Evolutionary conservation across 2,888 invertebrate species (phyloP).

Genomic region (Eledona agricola): DNA sequence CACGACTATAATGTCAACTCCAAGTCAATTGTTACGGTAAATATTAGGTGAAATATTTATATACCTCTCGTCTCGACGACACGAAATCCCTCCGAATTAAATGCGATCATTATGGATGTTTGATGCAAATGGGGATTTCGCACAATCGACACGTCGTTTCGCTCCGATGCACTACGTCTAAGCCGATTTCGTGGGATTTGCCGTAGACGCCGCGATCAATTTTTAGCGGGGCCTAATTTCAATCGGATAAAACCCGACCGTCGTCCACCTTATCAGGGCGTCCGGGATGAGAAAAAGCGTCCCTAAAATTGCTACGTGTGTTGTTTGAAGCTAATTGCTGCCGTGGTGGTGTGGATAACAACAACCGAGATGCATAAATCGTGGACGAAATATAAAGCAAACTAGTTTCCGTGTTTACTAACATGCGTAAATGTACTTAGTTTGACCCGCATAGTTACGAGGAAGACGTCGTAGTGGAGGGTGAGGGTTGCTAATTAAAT

Average conservation of each 20-base stretch:
- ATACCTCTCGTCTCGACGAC: constrained; percentile 7
- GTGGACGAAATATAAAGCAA: background rate
- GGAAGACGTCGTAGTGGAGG: background rate
- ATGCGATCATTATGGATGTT: constrained; percentile 19
- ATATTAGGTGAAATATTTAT: constrained; percentile 48
- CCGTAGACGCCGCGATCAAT: constrained; percentile 21
- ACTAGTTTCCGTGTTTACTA: constrained; percentile 5
- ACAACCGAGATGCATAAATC: no score
- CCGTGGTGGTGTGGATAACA: no score
- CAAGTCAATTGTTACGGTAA: constrained; percentile 51
- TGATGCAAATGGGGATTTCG: constrained; percentile 15
- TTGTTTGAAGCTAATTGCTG: no score
- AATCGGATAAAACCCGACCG: constrained; percentile 13
- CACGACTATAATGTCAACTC: constrained; percentile 49
- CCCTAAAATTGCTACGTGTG: no score
- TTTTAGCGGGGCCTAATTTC: constrained; percentile 27
- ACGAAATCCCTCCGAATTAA: constrained; percentile 7
- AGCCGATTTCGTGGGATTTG: constrained; percentile 29
- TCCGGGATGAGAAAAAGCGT: no score
- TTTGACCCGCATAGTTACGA: background rate
- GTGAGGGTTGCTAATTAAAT: constrained; percentile 1
- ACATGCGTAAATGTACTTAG: constrained; percentile 2
- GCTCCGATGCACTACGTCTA: constrained; percentile 24
- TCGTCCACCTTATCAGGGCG: no score
- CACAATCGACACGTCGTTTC: constrained; percentile 28